Percentiles rank a stretch among this genome's conserved stretches.
Conservation (phyloP, 1,140 invertebrate species). For the Lerema accius region DNA sequence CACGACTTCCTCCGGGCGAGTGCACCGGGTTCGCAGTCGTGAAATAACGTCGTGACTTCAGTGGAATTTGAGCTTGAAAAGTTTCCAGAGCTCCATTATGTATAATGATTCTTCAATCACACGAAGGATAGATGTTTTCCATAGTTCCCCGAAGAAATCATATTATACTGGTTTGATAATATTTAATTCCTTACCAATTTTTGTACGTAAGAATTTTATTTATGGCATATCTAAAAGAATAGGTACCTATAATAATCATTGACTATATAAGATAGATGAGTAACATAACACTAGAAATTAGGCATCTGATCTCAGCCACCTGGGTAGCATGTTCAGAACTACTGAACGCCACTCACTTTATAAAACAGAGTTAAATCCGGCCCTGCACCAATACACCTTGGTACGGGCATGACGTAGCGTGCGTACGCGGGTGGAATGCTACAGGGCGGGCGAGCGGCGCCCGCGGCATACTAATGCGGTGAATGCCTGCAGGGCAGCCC, state of each 20-base stretch:
- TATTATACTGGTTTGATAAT: too few species aligned
- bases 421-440: slow-evolving; percentile 32
- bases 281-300: too few species aligned
- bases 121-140: slow-evolving; percentile 10
- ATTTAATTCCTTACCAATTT: not conserved
- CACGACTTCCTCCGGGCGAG: slow-evolving; percentile 32
- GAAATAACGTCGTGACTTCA: slow-evolving; percentile 27
- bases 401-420: slow-evolving; percentile 29
- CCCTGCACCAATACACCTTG: slow-evolving; percentile 19
- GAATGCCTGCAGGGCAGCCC: slow-evolving; percentile 27
- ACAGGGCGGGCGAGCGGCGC: slow-evolving; percentile 6
- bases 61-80: slow-evolving; percentile 25
- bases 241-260: too few species aligned
- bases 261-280: too few species aligned
- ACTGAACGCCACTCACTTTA: too few species aligned
- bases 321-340: too few species aligned
- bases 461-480: slow-evolving; percentile 31
- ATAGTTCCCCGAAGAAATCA: slow-evolving; percentile 7
- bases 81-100: slow-evolving; percentile 23
- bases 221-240: too few species aligned
- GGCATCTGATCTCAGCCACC: too few species aligned
- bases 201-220: too few species aligned
- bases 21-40: slow-evolving; percentile 28
- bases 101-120: slow-evolving; percentile 20
- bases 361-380: not conserved